Evolutionary conservation across 1,140 invertebrate genomes (phyloP), one percentile per base, ranked within the genome.

Genomic region (Sycobia sp.): DNA sequence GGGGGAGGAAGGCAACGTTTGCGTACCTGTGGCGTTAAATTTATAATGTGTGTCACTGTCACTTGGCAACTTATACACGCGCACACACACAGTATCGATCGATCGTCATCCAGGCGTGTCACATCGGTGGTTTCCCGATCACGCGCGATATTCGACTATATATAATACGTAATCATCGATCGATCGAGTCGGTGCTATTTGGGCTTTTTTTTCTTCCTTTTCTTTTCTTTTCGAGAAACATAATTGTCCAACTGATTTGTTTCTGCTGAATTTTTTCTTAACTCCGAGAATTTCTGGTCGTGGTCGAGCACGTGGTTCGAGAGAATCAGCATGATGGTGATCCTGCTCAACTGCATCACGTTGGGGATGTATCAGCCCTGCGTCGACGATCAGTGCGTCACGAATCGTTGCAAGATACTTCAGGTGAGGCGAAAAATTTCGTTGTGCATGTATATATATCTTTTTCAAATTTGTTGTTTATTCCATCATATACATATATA

Each of bases 301-400:
- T n/a, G n/a, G n/a, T n/a, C n/a, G n/a, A 74, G 74, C 83, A 98
- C 94, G 82, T 99, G 97, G 97, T 99, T 99, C 85, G 98, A 99
- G 84, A 88, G 97, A 64, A 84, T 99, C 67, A 98, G 95, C 74
- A 99, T 99, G 93, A 85, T 96, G 82, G 95, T 99, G 20, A 99
- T 99, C 71, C 83, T 99, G 54, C 84, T 99, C 68, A 99, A 99
- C 85, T 99, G 98, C 83, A 89, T 99, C 49, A 99, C 98, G 0
- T 85, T 99, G 66, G 97, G 97, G 41, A 99, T 99, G 97, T 99
- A 99, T 82, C 93, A 98, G 81, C 97, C 97, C 10, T 99, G 97
- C 79, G 90, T 94, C 65, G 96, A 98, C 80, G 95, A 98, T 76
- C 87, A 91, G 67, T 99, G 97, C 76, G 82, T 88, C 50, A 93